These are phyloP conservation scores for Scaptomyza graminum DNA, from an alignment of 1,140 invertebrate species.

Conservation along the genomic window DNA sequence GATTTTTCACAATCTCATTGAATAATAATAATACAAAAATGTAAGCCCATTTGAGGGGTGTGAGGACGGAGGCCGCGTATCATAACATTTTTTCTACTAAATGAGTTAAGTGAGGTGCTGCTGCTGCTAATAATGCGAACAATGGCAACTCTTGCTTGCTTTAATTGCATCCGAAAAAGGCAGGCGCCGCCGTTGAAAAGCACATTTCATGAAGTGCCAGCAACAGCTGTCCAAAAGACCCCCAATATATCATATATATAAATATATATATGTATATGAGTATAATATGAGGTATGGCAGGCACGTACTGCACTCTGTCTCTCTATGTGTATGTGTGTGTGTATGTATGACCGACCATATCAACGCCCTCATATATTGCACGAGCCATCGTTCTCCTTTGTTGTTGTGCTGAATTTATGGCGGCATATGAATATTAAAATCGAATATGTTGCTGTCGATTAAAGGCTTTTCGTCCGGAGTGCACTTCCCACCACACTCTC, in stretches of 20 bases:
- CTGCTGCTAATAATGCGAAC: constrained; percentile 2
- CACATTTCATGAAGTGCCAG: constrained; percentile 50
- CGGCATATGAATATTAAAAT: constrained; percentile 83
- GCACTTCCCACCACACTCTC: constrained; percentile 11
- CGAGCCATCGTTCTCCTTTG: constrained; percentile 33
- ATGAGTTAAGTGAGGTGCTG: background rate
- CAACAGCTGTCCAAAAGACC: constrained; percentile 41
- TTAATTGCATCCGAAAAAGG: constrained; percentile 10
- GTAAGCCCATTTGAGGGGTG: background rate
- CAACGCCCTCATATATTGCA: constrained; percentile 64
- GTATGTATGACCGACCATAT: constrained; percentile 36
- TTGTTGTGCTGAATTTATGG: constrained; percentile 72
- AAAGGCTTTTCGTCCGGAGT: constrained; percentile 73
- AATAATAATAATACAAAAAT: background rate
- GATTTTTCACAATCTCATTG: constrained; percentile 36
- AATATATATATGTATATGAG: too few species aligned
- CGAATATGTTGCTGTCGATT: constrained; percentile 83
- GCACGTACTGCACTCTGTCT: background rate
- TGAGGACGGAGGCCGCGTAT: background rate
- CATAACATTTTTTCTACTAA: background rate
- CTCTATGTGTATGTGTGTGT: constrained; percentile 1
- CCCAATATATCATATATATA: constrained; percentile 41
- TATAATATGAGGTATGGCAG: background rate
- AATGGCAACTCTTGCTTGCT: constrained; percentile 3
- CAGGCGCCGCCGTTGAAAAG: constrained; percentile 26